These are phyloP conservation scores for Lordiphosa clarofinis DNA, from an alignment of 1,140 invertebrate genomes.

Conservation along the genomic window DNA sequence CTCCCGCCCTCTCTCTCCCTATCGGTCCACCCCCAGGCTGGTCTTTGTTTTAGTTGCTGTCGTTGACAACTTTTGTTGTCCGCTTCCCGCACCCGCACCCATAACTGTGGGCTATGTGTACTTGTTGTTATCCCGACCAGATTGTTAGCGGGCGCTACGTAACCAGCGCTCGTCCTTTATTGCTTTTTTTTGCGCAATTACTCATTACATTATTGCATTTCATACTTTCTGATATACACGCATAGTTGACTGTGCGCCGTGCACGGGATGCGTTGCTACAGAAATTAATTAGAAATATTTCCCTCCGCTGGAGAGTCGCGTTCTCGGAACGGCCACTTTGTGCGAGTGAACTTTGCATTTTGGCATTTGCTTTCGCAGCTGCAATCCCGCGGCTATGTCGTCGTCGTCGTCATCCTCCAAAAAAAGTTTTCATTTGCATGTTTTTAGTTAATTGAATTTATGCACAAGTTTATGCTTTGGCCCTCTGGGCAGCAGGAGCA, in stretches of 20 bases:
- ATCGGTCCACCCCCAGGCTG: slow-evolving; percentile 16
- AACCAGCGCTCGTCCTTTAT: slow-evolving; percentile 58
- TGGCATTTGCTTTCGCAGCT: slow-evolving; percentile 24
- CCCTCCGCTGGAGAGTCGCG: slow-evolving; percentile 42
- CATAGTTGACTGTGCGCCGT: slow-evolving; percentile 52
- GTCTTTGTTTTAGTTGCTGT: slow-evolving; percentile 62
- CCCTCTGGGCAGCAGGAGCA: slow-evolving; percentile 25
- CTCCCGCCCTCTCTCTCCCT: background rate
- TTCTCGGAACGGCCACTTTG: slow-evolving; percentile 46
- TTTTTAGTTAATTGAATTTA: slow-evolving; percentile 76
- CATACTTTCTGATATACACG: slow-evolving; percentile 66
- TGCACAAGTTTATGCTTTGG: slow-evolving; percentile 67
- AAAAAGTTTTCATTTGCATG: slow-evolving; percentile 75
- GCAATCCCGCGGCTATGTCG: slow-evolving; percentile 35
- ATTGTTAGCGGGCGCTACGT: slow-evolving; percentile 58
- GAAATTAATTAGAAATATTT: slow-evolving; percentile 74
- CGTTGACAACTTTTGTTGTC: slow-evolving; percentile 71
- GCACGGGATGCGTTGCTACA: slow-evolving; percentile 11
- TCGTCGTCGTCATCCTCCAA: slow-evolving; percentile 18
- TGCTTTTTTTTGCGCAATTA: slow-evolving; percentile 74
- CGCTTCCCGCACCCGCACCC: slow-evolving; percentile 31
- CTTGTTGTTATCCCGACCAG: slow-evolving; percentile 61
- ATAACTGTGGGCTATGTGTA: slow-evolving; percentile 51
- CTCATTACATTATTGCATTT: slow-evolving; percentile 77
- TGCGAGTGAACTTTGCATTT: slow-evolving; percentile 49